Conservation (phyloP, 2,113 vertebrate species). For the Grammomys dolichurus region DNA sequence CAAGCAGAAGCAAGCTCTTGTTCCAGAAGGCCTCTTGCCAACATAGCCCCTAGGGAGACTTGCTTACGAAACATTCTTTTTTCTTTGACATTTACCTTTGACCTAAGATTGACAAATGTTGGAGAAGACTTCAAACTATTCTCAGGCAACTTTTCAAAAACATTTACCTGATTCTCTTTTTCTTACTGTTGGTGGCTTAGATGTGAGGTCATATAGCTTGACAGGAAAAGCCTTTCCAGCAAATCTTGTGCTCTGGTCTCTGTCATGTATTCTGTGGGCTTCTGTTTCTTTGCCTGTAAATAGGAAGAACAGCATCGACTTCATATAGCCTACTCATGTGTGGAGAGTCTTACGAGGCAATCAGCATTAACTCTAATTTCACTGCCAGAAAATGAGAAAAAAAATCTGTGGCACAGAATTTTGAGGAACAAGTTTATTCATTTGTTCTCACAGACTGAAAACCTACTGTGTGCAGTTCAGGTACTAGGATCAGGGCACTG, state of each 20-base stretch:
- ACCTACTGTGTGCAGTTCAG: neutral
- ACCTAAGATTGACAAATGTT: neutral
- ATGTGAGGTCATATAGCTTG: neutral
- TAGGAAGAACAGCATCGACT: neutral
- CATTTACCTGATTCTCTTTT: neutral
- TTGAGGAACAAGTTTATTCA: neutral
- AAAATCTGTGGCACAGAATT: neutral
- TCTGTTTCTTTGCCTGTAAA: neutral
- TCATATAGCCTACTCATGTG: neutral
- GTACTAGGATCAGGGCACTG: neutral
- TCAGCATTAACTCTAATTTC: neutral
- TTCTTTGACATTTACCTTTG: constrained; percentile 16
- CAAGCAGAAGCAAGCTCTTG: neutral
- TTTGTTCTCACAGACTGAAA: neutral
- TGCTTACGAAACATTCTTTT: neutral
- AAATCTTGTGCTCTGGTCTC: neutral
- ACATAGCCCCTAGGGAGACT: neutral
- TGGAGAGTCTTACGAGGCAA: neutral
- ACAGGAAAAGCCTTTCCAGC: neutral
- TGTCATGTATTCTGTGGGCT: neutral
- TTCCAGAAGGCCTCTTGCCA: neutral
- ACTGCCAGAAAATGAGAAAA: neutral
- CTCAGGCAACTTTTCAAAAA: neutral
- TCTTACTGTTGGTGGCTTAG: neutral
- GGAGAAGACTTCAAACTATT: neutral